Evolutionary conservation across 2,113 vertebrate species (phyloP), one percentile per base, ranked within the genome.

Genomic region (Phycodurus eques): DNA sequence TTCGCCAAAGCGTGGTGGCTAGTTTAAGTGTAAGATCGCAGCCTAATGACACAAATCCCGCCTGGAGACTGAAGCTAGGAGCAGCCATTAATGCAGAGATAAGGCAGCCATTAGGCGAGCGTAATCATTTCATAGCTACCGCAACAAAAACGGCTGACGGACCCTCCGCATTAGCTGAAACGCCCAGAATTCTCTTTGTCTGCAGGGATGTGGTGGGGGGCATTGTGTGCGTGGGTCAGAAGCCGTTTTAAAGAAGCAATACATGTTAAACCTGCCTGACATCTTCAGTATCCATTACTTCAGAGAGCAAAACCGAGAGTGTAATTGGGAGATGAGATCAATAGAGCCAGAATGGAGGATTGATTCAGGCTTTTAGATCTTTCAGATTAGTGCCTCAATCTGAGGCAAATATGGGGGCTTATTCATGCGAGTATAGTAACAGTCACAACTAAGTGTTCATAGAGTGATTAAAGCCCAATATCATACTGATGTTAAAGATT

Each of bases 361-460:
- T 90, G 89, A 91, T 89, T 91, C 84, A 71, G 78, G 79, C 84
- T 89, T 79, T 88, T 78, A 91, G 90, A 92, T 92, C 87, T 84
- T 88, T 80, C 73, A 92, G 91, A 91, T 92, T 91, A 91, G 87
- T 75, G 59, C 70, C 89, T 90, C 83, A 82, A 90, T 91, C 85
- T 85, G 84, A 77, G 87, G 86, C 80, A 87, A 89, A 89, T 89
- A 86, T 89, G 88, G 87, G 88, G 85, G 84, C 83, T 89, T 86
- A 88, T 88, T 91, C 89, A 88, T 88, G 75, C 85, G 87, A 89
- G 86, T 86, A 85, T 85, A 70, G 78, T 84, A 85, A 86, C 85
- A 85, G 84, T 67, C 79, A 77, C 22, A 82, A 88, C 88, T 85
- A 83, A 89, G 79, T 81, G 79, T 73, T 88, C 84, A 80, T 60